Conservation (phyloP, 1,140 invertebrate genomes). For the Ips nitidus region DNA sequence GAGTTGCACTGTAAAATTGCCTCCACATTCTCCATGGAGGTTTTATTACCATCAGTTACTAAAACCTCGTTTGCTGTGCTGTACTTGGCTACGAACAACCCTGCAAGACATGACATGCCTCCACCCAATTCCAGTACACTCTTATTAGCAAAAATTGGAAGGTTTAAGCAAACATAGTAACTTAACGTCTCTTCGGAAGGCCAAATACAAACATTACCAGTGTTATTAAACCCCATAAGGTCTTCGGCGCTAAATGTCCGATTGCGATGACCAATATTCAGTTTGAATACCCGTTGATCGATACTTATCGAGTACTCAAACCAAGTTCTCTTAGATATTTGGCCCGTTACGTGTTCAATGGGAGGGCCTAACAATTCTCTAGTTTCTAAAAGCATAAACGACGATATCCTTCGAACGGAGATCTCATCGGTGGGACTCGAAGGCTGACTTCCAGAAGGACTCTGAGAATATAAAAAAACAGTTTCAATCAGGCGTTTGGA, state of each 20-base stretch:
- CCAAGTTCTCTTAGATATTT: slow-evolving; percentile 53
- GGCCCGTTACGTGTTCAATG: slow-evolving; percentile 32
- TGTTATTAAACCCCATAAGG: slow-evolving; percentile 86
- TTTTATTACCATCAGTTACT: slow-evolving; percentile 78
- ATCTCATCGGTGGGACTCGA: slow-evolving; percentile 55
- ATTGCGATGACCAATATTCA: slow-evolving; percentile 62
- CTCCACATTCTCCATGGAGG: slow-evolving; percentile 74
- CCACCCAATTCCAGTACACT: slow-evolving; percentile 78
- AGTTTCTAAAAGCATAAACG: slow-evolving; percentile 58
- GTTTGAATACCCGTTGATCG: slow-evolving; percentile 52
- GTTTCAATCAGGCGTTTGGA: not conserved
- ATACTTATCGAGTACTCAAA: slow-evolving; percentile 59
- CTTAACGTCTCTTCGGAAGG: slow-evolving; percentile 84
- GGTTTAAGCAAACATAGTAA: slow-evolving; percentile 71
- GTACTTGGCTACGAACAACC: slow-evolving; percentile 73
- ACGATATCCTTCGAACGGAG: slow-evolving; percentile 60
- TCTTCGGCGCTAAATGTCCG: slow-evolving; percentile 67
- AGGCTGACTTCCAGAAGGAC: slow-evolving; percentile 46
- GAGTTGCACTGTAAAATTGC: slow-evolving; percentile 65
- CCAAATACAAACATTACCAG: slow-evolving; percentile 90
- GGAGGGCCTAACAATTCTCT: slow-evolving; percentile 38
- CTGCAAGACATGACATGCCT: slow-evolving; percentile 83
- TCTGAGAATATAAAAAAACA: slow-evolving; percentile 37
- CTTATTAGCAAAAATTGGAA: slow-evolving; percentile 64
- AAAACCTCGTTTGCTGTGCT: slow-evolving; percentile 60